Evolutionary conservation across 1,140 invertebrate species (phyloP), one percentile per base, ranked within the genome.

Genomic region (Tyrophagus putrescentiae): DNA sequence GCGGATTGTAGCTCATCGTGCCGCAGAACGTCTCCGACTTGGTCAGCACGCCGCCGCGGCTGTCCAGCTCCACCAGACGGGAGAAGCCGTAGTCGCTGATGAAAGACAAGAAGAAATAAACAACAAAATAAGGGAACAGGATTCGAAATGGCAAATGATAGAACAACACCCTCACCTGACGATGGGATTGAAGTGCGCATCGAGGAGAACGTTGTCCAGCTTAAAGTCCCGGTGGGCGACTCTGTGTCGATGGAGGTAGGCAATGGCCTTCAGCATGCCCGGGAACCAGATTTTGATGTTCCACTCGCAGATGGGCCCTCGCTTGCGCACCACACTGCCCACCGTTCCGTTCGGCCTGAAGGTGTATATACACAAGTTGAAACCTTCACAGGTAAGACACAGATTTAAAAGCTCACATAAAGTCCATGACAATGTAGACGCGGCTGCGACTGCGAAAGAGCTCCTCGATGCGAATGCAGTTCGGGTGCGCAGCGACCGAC

Each of bases 1-100:
- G 68, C 3, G 69, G 64, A 1, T 67, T 65, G 45, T 70, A 70
- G 1, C 67, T 9, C 6, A 29, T 5, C n/a, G 57, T 62, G 5
- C 58, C 58, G 31, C 58, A 60, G 39, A 13, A 60, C 5, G 58
- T 60, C 9, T 60, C 58, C 5, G 36, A 39, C 13, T 13, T 21
- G 36, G 21, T 39, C 13, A 39, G 13, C 21, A 13, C 13, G 36
- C 36, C 36, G 13, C 13, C 13, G 36, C 13, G 36, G 13, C 21
- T 13, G 36, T 39, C n/a, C n/a, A n/a, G 36, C 13, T 21, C 21
- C 13, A 39, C 36, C 13, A 39, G 21, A 13, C 36, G 36, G 36
- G 13, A 13, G 21, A 39, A 39, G 36, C 36, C 36, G 21, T 13
- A 39, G 36, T 39, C 36, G 36, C n/a, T n/a, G n/a, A n/a, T n/a